These are phyloP conservation scores for Rhea americana DNA, from an alignment of 2,113 vertebrate species.

Conservation along the genomic window DNA sequence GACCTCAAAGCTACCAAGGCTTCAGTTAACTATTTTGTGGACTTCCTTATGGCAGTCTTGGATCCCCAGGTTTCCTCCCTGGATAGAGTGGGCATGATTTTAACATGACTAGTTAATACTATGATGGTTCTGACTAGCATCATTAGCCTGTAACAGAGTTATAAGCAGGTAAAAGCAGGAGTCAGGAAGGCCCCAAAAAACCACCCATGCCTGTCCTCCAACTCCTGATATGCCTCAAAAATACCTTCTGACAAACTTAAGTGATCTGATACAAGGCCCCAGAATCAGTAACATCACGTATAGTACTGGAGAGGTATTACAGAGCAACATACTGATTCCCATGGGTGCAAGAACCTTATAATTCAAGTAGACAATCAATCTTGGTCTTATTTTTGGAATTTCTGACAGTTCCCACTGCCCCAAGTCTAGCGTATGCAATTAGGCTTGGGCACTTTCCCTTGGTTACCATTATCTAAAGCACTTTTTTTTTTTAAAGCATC, in stretches of 20 bases:
- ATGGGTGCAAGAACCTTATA: not conserved
- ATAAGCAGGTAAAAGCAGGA: not conserved
- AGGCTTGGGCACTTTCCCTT: not conserved
- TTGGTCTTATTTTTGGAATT: not conserved
- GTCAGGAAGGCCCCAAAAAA: not conserved
- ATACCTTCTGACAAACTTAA: not conserved
- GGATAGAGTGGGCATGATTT: not conserved
- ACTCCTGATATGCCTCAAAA: not conserved
- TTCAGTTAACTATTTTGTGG: not conserved
- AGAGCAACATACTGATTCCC: not conserved
- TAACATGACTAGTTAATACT: not conserved
- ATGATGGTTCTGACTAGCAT: not conserved
- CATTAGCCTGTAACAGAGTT: accelerated
- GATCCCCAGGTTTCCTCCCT: not conserved
- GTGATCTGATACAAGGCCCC: not conserved
- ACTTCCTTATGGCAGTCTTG: not conserved
- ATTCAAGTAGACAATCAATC: not conserved
- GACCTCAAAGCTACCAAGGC: not conserved
- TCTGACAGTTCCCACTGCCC: not conserved
- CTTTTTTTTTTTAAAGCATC: not conserved
- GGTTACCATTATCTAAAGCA: not conserved
- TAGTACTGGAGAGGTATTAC: not conserved
- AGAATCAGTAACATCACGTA: not conserved
- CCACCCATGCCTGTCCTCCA: not conserved
- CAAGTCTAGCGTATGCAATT: not conserved